phyloP scores from a whole-genome alignment of 2,888 invertebrate genomes.

The Philonicus albiceps region DNA sequence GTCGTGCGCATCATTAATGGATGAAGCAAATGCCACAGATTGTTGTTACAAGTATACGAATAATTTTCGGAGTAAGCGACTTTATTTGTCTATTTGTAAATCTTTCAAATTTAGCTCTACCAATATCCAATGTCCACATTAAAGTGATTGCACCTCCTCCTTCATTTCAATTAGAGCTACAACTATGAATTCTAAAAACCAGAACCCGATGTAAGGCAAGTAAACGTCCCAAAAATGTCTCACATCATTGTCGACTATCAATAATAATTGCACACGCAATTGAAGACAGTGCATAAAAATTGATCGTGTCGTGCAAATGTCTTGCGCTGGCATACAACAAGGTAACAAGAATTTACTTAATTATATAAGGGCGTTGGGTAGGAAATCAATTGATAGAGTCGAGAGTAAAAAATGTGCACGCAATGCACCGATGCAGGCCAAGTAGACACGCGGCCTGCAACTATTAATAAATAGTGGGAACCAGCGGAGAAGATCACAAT shows the following conservation, averaged over 20 bases:
- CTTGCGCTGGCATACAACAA: not conserved
- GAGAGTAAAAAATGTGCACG: not conserved
- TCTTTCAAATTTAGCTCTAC: not conserved
- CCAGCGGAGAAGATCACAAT: not conserved
- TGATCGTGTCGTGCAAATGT: not conserved
- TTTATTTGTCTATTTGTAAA: not conserved
- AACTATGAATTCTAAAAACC: not conserved
- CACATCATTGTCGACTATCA: not conserved
- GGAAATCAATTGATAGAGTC: not conserved
- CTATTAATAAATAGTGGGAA: not conserved
- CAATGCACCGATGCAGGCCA: not conserved
- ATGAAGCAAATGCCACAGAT: not conserved
- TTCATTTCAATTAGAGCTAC: not conserved
- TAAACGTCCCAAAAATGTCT: not conserved
- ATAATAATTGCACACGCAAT: not conserved
- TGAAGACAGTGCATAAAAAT: not conserved
- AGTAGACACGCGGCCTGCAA: not conserved
- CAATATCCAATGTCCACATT: not conserved
- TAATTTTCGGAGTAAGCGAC: not conserved
- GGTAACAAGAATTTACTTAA: not conserved
- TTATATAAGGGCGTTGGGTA: slow-evolving; percentile 10
- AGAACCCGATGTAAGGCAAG: not conserved
- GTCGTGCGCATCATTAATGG: not conserved
- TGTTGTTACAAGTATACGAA: not conserved
- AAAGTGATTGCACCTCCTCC: not conserved